A percentile compares a stretch with the other conserved stretches of the same genome.
These are phyloP conservation scores for Pammene aurita DNA, from an alignment of 2,888 invertebrate species.

Conservation along the genomic window DNA sequence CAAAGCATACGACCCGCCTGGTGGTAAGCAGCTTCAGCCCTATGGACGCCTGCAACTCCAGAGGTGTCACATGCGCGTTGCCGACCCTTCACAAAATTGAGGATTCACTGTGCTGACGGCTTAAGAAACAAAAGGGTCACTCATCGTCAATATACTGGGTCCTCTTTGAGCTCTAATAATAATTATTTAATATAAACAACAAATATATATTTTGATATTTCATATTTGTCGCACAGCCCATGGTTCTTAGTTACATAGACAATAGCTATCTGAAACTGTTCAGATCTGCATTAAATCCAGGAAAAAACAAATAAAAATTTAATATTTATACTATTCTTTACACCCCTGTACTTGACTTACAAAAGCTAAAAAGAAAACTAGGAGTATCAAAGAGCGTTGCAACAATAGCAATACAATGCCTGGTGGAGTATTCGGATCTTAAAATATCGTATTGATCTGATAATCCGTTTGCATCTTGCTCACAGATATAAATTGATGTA, in stretches of 20 bases:
- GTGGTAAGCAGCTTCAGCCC: no score
- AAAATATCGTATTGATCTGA: neutral
- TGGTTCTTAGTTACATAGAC: neutral
- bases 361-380: conserved; percentile 22
- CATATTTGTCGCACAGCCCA: neutral
- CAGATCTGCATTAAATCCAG: neutral
- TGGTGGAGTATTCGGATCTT: neutral
- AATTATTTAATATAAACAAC: no score
- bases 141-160: no score
- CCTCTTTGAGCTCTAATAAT: no score
- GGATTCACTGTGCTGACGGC: no score
- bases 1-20: no score
- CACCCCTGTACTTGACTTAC: conserved; percentile 14
- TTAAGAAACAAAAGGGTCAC: no score
- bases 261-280: neutral
- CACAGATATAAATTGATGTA: neutral
- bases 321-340: conserved; percentile 18
- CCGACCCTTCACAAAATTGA: no score
- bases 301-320: neutral
- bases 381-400: conserved; percentile 26
- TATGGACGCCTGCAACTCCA: no score
- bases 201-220: no score
- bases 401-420: conserved; percentile 6
- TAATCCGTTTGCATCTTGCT: neutral
- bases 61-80: no score